These are phyloP conservation scores for Microtus montanus DNA, from an alignment of 2,113 vertebrate genomes.

Conservation along the genomic window DNA sequence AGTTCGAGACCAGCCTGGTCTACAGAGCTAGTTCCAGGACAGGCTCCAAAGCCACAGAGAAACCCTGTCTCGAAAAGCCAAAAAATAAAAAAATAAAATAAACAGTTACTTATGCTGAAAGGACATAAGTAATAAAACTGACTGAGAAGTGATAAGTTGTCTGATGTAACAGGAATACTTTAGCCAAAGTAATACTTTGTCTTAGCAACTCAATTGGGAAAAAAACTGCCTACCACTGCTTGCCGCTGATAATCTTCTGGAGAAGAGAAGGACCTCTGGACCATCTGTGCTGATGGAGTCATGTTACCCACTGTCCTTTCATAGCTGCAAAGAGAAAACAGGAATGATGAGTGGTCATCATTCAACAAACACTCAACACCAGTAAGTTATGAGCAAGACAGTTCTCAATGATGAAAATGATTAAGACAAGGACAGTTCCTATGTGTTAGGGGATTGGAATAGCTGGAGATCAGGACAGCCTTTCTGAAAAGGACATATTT, in stretches of 20 bases:
- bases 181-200: background rate
- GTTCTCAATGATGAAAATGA: background rate
- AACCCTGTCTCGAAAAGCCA: too few relatives aligned
- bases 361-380: background rate
- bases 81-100: too few relatives aligned
- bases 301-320: constrained; percentile 83
- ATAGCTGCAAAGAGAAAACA: constrained; percentile 77
- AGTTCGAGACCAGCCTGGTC: too few relatives aligned
- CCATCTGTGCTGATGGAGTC: constrained; percentile 77
- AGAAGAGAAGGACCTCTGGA: constrained; percentile 86
- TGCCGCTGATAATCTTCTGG: constrained; percentile 91
- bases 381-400: background rate
- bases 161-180: background rate
- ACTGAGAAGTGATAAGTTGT: background rate
- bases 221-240: constrained; percentile 85
- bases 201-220: constrained; percentile 15
- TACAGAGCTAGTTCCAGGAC: too few relatives aligned
- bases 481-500: background rate
- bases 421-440: background rate
- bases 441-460: background rate
- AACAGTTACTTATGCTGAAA: background rate
- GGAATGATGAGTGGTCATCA: constrained; percentile 40
- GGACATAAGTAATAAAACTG: background rate
- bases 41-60: too few relatives aligned
- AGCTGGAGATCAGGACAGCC: background rate